phyloP scores from a whole-genome alignment of 2,113 vertebrate genomes.

The Symphodus melops region DNA sequence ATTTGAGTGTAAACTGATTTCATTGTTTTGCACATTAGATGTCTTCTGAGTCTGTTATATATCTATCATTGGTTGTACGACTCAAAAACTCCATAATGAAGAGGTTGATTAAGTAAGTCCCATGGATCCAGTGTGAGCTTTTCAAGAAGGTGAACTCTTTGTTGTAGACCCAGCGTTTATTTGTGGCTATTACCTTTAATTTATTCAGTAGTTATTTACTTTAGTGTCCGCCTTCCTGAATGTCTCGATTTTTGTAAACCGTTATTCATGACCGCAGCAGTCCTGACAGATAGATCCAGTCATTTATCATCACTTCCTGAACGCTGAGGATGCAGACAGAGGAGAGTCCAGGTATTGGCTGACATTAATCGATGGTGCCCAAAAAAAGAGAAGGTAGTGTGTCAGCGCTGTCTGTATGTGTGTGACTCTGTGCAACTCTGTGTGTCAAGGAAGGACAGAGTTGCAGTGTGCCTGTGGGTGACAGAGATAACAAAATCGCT shows the following conservation, averaged over 20 bases:
- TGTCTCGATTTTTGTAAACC: slow-evolving; percentile 33
- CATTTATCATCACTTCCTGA: slow-evolving; percentile 66
- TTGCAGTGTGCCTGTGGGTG: slow-evolving; percentile 32
- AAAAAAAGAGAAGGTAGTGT: slow-evolving; percentile 51
- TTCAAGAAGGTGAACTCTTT: neutral
- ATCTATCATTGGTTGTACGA: too few species aligned
- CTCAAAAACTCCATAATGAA: too few species aligned
- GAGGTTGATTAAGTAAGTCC: neutral
- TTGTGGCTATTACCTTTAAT: slow-evolving; percentile 5
- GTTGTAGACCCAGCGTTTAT: neutral
- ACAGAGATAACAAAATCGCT: slow-evolving; percentile 61
- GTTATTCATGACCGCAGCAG: slow-evolving; percentile 22
- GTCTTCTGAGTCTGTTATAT: too few species aligned
- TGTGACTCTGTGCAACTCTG: neutral
- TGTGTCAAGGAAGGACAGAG: slow-evolving; percentile 31
- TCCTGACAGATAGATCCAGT: slow-evolving; percentile 23
- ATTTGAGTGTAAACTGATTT: too few species aligned
- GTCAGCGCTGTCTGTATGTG: slow-evolving; percentile 45
- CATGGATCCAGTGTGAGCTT: neutral
- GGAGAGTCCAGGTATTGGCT: slow-evolving; percentile 61
- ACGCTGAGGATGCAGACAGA: slow-evolving; percentile 66
- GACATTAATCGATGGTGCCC: slow-evolving; percentile 59
- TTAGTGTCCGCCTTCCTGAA: neutral
- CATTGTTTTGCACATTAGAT: too few species aligned
- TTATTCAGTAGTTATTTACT: slow-evolving; percentile 1